Evolutionary conservation across 2,797 vertebrate genomes (phyloP).

Genomic region (Chiloscyllium punctatum): DNA sequence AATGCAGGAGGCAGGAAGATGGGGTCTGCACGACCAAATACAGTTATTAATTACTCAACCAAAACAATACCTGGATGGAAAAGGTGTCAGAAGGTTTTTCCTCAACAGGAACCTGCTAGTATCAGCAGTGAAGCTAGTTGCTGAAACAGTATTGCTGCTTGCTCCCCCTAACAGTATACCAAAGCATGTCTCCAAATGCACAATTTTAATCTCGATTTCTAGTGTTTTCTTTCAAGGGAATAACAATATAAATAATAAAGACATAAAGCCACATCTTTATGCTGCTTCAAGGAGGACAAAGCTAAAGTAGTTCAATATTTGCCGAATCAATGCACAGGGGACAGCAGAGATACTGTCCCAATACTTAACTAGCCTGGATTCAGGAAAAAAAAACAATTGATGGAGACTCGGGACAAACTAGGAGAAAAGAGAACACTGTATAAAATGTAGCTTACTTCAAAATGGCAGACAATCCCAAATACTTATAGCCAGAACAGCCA

Average conservation of each 20-base stretch:
- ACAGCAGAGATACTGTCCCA: not conserved
- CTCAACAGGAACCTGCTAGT: not conserved
- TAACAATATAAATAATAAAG: not conserved
- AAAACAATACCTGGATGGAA: not conserved
- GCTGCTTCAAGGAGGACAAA: not conserved
- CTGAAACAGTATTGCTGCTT: not conserved
- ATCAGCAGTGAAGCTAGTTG: not conserved
- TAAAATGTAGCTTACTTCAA: not conserved
- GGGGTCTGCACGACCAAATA: not conserved
- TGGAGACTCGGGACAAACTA: no score
- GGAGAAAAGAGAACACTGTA: no score
- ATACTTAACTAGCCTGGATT: not conserved
- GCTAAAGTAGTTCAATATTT: not conserved
- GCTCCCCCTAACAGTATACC: not conserved
- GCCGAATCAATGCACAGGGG: no score
- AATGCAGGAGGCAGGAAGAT: not conserved
- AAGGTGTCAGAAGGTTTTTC: not conserved
- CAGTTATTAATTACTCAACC: not conserved
- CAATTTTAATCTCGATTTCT: not conserved
- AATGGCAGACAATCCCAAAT: not conserved
- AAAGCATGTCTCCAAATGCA: not conserved
- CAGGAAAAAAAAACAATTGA: not conserved
- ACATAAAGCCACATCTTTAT: not conserved
- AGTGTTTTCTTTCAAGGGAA: not conserved
- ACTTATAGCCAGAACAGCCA: not conserved